phyloP scores from a whole-genome alignment of 2,888 invertebrate genomes.

The Andrena minutula region DNA sequence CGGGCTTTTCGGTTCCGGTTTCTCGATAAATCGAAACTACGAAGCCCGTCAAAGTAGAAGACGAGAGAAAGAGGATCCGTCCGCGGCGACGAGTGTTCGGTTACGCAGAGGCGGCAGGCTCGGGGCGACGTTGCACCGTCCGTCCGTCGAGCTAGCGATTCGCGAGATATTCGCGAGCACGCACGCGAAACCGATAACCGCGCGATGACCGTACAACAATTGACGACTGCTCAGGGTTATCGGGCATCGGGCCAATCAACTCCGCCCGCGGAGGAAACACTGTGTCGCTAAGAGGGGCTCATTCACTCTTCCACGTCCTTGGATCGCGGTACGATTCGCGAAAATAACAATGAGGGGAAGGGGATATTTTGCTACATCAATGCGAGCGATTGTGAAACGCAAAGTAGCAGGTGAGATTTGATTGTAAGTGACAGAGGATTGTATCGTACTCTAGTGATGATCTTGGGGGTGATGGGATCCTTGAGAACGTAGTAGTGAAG shows the following conservation, averaged over 20 bases:
- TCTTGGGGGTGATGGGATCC: too few relatives aligned
- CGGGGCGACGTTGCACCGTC: constrained; percentile 22
- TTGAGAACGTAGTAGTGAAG: too few relatives aligned
- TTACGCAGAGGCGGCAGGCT: constrained; percentile 63
- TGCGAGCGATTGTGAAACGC: too few relatives aligned
- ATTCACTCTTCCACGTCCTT: constrained; percentile 41
- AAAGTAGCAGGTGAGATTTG: too few relatives aligned
- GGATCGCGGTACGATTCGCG: constrained; percentile 11
- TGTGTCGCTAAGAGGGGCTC: constrained; percentile 31
- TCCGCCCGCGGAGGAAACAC: constrained; percentile 66
- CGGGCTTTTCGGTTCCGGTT: constrained; percentile 82
- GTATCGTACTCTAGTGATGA: too few relatives aligned
- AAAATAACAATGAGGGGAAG: constrained; percentile 3
- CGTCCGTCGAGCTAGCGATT: constrained; percentile 62
- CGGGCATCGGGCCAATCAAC: constrained; percentile 84
- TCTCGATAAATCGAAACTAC: constrained; percentile 84
- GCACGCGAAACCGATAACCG: constrained; percentile 80
- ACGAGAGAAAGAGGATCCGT: constrained; percentile 83
- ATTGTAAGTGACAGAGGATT: too few relatives aligned
- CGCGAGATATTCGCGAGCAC: constrained; percentile 58
- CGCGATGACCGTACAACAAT: constrained; percentile 83
- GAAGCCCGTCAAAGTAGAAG: constrained; percentile 76
- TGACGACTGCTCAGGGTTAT: constrained; percentile 84
- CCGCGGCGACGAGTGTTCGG: constrained; percentile 68
- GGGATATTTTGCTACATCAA: too few relatives aligned